Base-by-base conservation (phyloP, 2,888 invertebrate species). In the Pollenia amentaria region DNA sequence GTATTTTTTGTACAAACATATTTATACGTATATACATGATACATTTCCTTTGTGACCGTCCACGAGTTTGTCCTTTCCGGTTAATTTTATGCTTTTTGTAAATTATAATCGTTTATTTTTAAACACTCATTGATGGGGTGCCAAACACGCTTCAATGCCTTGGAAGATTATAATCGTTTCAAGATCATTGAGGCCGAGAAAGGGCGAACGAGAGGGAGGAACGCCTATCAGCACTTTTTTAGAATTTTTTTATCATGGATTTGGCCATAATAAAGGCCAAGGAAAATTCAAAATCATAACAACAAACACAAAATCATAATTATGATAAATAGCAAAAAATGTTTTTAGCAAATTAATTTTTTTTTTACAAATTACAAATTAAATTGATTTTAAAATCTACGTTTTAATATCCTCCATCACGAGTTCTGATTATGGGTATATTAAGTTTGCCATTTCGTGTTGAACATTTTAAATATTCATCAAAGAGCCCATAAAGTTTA, bases 81-180 rank as follows among this genome's bases (percentile, higher is more conserved):
- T 73, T 81, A 62, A 67, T 79, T 79, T 82, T 79, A 77, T 81
- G 44, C 67, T 65, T 55, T 60, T 44, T 40, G 10, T 18, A 72
- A 79, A 62, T 21, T 46, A 18, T 67, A 72, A 72, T 64, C 46
- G 48, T 48, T 65, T 73, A 53, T 76, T 44, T 16, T 57, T 44
- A 1, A 75, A 38, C 46, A 38, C 46, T 21, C 60, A 73, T 53
- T 85, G 57, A 87, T 84, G 80, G 84, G 69, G 87, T 87, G 87
- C 51, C 40, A 87, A 77, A 48, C 84, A 87, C 57, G 87, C 87
- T 84, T 87, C 65, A 87, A 38, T 87, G 80, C 53, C 55, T 67
- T 2, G 16, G n/a, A 69, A 67, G 18, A 69, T 81, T 77, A 51
- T 62, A 46, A 80, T 67, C 40, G 44, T 62, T 80, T 72, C 55